phyloP scores from a whole-genome alignment of 2,888 invertebrate species.

The Drosophila rellima region DNA sequence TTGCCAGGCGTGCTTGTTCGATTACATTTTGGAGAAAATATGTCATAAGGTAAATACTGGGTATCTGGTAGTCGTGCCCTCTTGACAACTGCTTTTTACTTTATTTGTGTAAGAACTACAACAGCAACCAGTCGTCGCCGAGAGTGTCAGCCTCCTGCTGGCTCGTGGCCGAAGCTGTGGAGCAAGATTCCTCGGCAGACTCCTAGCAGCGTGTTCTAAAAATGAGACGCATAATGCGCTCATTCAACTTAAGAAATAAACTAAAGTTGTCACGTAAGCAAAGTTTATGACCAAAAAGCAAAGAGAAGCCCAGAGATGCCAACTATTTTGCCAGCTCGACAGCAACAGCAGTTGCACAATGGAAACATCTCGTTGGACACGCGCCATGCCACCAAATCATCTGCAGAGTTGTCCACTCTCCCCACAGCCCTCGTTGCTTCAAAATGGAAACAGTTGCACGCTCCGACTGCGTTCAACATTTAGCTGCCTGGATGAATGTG shows the following conservation, averaged over 20 bases:
- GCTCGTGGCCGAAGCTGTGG: constrained; percentile 13
- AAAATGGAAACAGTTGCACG: constrained; percentile 56
- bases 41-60: too few relatives aligned
- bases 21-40: too few relatives aligned
- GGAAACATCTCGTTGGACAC: constrained; percentile 72
- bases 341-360: constrained; percentile 55
- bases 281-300: constrained; percentile 76
- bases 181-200: constrained; percentile 24
- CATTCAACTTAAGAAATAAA: constrained; percentile 75
- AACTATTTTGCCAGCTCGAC: constrained; percentile 47
- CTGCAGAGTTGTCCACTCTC: constrained; percentile 44
- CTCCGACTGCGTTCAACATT: constrained; percentile 63
- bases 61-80: not conserved
- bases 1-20: too few relatives aligned
- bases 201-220: constrained; percentile 31
- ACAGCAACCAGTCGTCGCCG: constrained; percentile 38
- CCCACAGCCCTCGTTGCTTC: not conserved
- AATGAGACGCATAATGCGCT: constrained; percentile 53
- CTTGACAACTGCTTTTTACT: not conserved
- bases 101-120: constrained; percentile 25
- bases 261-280: constrained; percentile 82
- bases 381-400: constrained; percentile 77
- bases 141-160: constrained; percentile 32
- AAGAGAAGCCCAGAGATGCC: constrained; percentile 43
- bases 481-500: constrained; percentile 52